A percentile compares a stretch with the other conserved stretches of the same genome.
phyloP scores from a whole-genome alignment of 2,888 invertebrate species.

The Ophion ellenae region DNA sequence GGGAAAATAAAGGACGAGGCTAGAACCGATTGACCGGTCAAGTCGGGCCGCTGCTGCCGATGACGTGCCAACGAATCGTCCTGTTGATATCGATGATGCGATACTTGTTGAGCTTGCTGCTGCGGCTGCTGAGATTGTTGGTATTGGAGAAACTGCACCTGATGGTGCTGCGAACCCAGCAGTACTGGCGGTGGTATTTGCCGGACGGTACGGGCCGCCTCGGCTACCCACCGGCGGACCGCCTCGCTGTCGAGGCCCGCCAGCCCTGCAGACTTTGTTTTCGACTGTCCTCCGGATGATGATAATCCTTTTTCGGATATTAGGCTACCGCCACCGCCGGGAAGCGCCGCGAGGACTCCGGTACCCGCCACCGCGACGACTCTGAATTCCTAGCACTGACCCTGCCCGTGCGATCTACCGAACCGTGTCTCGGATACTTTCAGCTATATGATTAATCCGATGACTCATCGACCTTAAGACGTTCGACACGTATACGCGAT shows the following conservation, averaged over 20 bases:
- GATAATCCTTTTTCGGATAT: conserved; percentile 81
- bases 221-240: conserved; percentile 86
- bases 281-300: conserved; percentile 77
- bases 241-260: conserved; percentile 86
- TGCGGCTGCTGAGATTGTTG: conserved; percentile 33
- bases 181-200: conserved; percentile 78
- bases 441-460: not conserved
- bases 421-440: conserved; percentile 57
- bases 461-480: conserved; percentile 20
- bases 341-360: conserved; percentile 82
- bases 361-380: conserved; percentile 83
- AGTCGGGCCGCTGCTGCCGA: conserved; percentile 69
- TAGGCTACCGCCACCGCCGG: conserved; percentile 75
- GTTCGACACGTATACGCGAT: not conserved
- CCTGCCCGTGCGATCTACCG: conserved; percentile 79
- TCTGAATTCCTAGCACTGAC: conserved; percentile 78
- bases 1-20: conserved; percentile 74
- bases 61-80: conserved; percentile 64
- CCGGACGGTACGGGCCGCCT: conserved; percentile 86
- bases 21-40: conserved; percentile 72
- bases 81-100: conserved; percentile 68
- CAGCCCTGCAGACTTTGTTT: conserved; percentile 84
- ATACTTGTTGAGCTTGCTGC: conserved; percentile 47
- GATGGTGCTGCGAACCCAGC: conserved; percentile 74
- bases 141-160: conserved; percentile 70